These are phyloP conservation scores for Ivindomyrus marchei DNA, from an alignment of 2,113 vertebrate species.

Conservation along the genomic window DNA sequence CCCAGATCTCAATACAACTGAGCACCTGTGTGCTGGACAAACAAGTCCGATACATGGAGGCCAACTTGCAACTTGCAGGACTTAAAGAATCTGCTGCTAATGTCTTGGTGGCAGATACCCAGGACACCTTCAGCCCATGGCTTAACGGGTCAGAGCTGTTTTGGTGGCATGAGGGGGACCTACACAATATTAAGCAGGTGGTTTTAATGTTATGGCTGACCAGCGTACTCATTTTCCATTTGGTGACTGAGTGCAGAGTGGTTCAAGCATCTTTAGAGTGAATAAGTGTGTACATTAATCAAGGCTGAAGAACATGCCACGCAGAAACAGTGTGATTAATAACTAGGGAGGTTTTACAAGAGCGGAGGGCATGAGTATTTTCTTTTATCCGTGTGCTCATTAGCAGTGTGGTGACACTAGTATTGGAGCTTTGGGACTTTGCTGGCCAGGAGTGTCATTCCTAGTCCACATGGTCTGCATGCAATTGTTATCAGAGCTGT, in stretches of 20 bases:
- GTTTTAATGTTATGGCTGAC: not conserved
- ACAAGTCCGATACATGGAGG: not conserved
- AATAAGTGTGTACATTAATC: not conserved
- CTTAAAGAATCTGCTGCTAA: not conserved
- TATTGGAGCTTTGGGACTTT: slow-evolving; percentile 35
- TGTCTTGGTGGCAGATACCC: not conserved
- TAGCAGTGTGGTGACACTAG: slow-evolving; percentile 29
- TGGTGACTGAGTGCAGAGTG: not conserved
- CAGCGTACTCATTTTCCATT: not conserved
- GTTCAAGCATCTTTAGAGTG: not conserved
- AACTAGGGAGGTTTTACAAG: not conserved
- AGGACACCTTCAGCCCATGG: not conserved
- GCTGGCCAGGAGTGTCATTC: slow-evolving; percentile 32
- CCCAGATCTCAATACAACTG: not conserved
- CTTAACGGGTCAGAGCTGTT: not conserved
- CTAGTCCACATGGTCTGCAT: slow-evolving; percentile 45
- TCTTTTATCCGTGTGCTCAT: slow-evolving; percentile 21
- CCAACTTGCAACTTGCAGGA: not conserved
- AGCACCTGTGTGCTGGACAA: not conserved
- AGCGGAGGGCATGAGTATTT: not conserved
- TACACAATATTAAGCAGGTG: not conserved
- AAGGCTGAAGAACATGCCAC: not conserved
- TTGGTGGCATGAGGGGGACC: not conserved
- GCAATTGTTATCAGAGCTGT: slow-evolving; percentile 35
- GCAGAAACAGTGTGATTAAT: not conserved